Base-by-base conservation (phyloP, 2,888 invertebrate genomes). In the Cantharis rustica region DNA sequence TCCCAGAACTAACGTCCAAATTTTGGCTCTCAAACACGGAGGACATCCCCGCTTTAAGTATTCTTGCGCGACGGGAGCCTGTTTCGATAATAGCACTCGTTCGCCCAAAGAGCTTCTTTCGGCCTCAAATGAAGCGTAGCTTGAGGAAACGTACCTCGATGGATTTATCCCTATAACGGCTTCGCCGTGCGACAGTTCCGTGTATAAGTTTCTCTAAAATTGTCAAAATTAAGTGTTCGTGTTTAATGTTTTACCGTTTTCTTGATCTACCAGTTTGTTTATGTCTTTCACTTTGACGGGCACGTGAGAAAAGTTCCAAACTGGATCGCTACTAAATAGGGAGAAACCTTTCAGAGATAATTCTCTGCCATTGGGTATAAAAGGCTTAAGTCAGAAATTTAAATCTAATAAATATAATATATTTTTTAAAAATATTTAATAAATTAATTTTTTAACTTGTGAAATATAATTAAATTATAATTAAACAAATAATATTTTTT, bases 61-160 rank as follows among this genome's bases (percentile, higher is more conserved):
- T 89, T 98, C 97, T 87, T 97, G 96, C 61, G 96, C 95, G 47
- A 97, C 90, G 0, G 97, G 96, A 0, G 96, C 95, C 86, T 96
- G 95, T 80, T 94, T 94, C 68, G 93, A 91, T 16, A 91, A 90
- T 13, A 96, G 88, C 15, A 97, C 95, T 81, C 93, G 91, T 84
- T 95, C 94, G 2, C 96, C 96, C n/a, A 95, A 89, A 16, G 90
- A 88, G 17, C 93, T 92, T 75, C 95, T 89, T 86, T 96, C 95
- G 4, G 90, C 90, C 86, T 94, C 93, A 71, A 95, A 88, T 78
- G 90, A 89, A 69, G 91, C 82, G 86, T 90, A 91, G 81, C 92
- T 91, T 77, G 91, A 87, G 20, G 89, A 84, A 47, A 91, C 90
- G 3, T 91, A 89, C 88, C 91, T 90, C 0, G 93, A 91, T 11